Base-by-base conservation (phyloP, 2,797 vertebrate species). In the Melanotaenia trifasciata region DNA sequence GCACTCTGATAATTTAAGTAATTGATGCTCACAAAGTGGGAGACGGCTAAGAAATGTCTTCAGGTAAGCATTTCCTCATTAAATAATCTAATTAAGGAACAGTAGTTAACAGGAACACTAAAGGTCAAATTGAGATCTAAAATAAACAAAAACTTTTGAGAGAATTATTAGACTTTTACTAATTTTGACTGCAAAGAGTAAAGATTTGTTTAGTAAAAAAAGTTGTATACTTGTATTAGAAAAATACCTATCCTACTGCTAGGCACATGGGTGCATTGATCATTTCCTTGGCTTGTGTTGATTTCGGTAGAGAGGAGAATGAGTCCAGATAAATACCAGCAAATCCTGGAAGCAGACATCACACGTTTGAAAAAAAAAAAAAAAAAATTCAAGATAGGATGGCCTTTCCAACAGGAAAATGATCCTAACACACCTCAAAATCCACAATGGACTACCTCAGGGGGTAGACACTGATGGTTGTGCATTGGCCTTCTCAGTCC, bases 1-100 rank as follows among this genome's bases (percentile, higher is more conserved):
- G 33, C 24, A 51, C 56, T 38, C 63, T 53, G 45, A 59, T 58
- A 53, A 73, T 66, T 65, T 38, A 66, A 59, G 59, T 73, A 73
- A 66, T 43, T 59, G 62, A 73, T 53, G 35, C 56, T 24, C 56
- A 51, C 32, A 60, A 66, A 65, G 45, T 35, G 53, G 51, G 6
- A 64, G 24, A 53, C 40, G 56, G 36, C 28, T 38, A 33, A 51
- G 58, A 72, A 54, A 59, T 58, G 45, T 66, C 33, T 51, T 59
- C 43, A 73, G 63, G 70, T 59, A 60, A 33, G 16, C 43, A 43
- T 73, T 65, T 73, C 26, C 68, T 54, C 28, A 12, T n/a, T 20
- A 53, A 51, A 24, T 38, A 30, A 72, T 59, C 62, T 51, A 65
- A 72, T 65, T 59, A 65, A 51, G 20, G 22, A 28, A 40, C 28